phyloP scores from a whole-genome alignment of 2,797 vertebrate genomes.

The Enteromius unitaeniatus region DNA sequence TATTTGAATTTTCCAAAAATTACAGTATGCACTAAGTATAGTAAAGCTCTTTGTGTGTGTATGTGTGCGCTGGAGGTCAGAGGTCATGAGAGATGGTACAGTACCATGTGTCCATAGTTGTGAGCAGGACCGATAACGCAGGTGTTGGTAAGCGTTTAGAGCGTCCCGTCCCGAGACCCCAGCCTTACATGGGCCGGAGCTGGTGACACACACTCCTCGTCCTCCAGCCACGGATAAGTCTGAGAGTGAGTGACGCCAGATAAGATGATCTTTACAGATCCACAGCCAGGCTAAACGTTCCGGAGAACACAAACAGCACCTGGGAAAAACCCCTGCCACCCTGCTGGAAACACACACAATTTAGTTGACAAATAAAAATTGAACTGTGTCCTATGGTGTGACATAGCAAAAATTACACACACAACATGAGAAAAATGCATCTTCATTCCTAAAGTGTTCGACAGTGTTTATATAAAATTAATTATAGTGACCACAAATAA shows the following conservation, averaged over 20 bases:
- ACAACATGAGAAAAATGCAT: no score
- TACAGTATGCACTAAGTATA: background rate
- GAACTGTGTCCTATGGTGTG: no score
- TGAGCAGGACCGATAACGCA: conserved; percentile 3
- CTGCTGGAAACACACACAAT: background rate
- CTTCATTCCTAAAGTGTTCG: no score
- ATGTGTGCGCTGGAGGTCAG: conserved; percentile 18
- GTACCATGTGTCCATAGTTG: background rate
- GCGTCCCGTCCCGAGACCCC: background rate
- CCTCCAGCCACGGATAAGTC: conserved; percentile 32
- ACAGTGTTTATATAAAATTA: background rate
- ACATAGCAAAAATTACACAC: no score
- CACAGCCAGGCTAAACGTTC: background rate
- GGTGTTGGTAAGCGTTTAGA: background rate
- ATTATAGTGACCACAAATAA: background rate
- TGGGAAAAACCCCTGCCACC: background rate
- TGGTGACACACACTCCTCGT: conserved; percentile 24
- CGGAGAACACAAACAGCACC: background rate
- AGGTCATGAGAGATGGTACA: conserved; percentile 3
- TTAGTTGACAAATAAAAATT: no score
- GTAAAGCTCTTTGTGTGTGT: background rate
- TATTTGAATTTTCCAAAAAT: background rate
- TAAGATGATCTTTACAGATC: conserved; percentile 12
- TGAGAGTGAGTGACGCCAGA: conserved; percentile 27
- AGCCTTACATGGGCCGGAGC: conserved; percentile 44